Conservation (phyloP, 2,888 invertebrate genomes). For the Eretmocerus hayati region DNA sequence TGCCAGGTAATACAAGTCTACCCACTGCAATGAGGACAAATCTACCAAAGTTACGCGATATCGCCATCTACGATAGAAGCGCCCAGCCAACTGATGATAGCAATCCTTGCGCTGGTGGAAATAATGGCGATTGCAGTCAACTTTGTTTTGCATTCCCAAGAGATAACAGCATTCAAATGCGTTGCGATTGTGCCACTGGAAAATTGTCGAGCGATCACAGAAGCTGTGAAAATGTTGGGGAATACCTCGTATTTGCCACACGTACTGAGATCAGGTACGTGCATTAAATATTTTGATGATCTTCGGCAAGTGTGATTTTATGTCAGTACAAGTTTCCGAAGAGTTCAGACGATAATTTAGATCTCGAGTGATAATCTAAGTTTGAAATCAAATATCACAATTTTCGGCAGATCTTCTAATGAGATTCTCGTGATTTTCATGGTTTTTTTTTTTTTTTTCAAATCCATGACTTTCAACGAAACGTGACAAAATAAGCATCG, state of each 20-base stretch:
- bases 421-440: too few species aligned
- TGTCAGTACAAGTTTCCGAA: too few species aligned
- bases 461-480: too few species aligned
- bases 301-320: too few species aligned
- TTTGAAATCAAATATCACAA: neutral
- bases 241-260: conserved; percentile 89
- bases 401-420: neutral
- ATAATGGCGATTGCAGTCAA: conserved; percentile 85
- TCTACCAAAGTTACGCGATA: conserved; percentile 78
- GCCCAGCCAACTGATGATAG: conserved; percentile 79
- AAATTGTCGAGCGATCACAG: conserved; percentile 59
- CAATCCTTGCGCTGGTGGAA: conserved; percentile 70
- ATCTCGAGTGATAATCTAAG: neutral
- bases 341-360: too few species aligned
- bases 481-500: too few species aligned
- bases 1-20: conserved; percentile 63
- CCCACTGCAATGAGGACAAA: conserved; percentile 74
- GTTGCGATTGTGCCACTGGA: conserved; percentile 91
- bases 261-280: conserved; percentile 71
- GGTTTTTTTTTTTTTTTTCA: neutral
- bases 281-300: too few species aligned
- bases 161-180: conserved; percentile 54
- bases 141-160: conserved; percentile 89
- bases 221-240: conserved; percentile 76
- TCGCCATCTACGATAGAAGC: conserved; percentile 82